Evolutionary conservation across 2,797 vertebrate species (phyloP).

Genomic region (Schizothorax lantsangensis): DNA sequence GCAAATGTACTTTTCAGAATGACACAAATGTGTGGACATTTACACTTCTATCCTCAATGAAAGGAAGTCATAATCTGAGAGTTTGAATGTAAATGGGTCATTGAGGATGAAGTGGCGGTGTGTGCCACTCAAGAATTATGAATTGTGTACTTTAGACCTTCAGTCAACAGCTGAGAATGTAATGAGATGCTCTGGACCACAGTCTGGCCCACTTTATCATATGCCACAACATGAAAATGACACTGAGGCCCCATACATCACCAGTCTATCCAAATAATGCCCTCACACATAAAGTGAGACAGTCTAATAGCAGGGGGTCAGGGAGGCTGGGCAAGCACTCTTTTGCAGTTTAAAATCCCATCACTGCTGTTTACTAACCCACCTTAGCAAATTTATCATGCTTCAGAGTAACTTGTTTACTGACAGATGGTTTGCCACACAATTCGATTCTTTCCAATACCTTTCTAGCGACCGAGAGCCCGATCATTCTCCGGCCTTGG

Average conservation of each 20-base stretch:
- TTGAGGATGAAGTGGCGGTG: conserved; percentile 34
- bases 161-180: conserved; percentile 53
- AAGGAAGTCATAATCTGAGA: background rate
- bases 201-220: conserved; percentile 45
- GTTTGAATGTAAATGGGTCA: conserved; percentile 28
- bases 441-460: conserved; percentile 16
- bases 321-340: conserved; percentile 37
- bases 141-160: conserved; percentile 39
- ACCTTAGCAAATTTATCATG: conserved; percentile 15
- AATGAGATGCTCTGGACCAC: conserved; percentile 28
- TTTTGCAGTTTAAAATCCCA: conserved; percentile 32
- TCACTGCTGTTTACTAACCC: conserved; percentile 17
- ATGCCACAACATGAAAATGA: conserved; percentile 44
- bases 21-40: background rate
- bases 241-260: conserved; percentile 66
- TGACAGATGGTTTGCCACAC: conserved; percentile 29
- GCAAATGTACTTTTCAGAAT: background rate
- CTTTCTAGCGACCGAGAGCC: background rate
- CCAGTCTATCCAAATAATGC: conserved; percentile 47
- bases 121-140: conserved; percentile 30
- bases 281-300: conserved; percentile 49
- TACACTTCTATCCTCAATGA: background rate
- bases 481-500: background rate
- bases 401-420: conserved; percentile 14
- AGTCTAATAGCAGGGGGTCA: conserved; percentile 52